Conservation (phyloP, 1,140 invertebrate species). For the Drosophila lacertosa region DNA sequence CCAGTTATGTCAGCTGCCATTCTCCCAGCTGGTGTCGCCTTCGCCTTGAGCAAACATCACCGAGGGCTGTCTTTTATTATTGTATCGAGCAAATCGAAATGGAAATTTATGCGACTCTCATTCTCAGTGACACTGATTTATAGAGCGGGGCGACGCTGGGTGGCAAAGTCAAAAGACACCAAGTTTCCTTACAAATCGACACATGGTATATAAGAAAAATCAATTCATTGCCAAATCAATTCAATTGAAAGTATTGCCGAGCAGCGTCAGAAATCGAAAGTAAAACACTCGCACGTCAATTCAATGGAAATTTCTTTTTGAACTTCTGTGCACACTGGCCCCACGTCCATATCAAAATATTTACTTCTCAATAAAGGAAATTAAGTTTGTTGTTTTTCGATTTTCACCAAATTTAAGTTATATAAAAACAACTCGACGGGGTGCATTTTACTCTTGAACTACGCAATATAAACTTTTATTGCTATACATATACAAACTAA, state of each 20-base stretch:
- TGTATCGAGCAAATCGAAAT: constrained; percentile 21
- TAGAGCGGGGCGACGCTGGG: not conserved
- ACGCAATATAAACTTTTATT: too few relatives aligned
- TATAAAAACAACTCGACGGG: too few relatives aligned
- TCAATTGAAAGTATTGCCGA: constrained; percentile 11
- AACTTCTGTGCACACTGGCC: constrained; percentile 15
- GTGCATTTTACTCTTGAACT: too few relatives aligned
- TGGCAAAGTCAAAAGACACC: not conserved
- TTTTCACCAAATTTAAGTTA: not conserved
- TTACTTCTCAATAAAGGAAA: constrained; percentile 1
- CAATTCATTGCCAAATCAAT: constrained; percentile 52
- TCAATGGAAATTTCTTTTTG: constrained; percentile 13
- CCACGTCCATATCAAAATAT: not conserved
- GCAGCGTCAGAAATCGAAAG: constrained; percentile 14
- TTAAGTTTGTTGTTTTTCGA: not conserved
- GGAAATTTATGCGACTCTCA: constrained; percentile 17
- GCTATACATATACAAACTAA: too few relatives aligned
- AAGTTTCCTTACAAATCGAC: constrained; percentile 6
- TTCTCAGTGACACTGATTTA: constrained; percentile 17
- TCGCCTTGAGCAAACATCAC: constrained; percentile 49
- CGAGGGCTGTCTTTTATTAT: constrained; percentile 8
- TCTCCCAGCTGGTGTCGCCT: constrained; percentile 24
- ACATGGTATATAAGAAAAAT: not conserved
- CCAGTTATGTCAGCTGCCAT: constrained; percentile 61
- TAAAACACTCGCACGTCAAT: constrained; percentile 26